Evolutionary conservation across 2,113 vertebrate genomes (phyloP), one percentile per base, ranked within the genome.

Genomic region (Brachionichthys hirsutus): DNA sequence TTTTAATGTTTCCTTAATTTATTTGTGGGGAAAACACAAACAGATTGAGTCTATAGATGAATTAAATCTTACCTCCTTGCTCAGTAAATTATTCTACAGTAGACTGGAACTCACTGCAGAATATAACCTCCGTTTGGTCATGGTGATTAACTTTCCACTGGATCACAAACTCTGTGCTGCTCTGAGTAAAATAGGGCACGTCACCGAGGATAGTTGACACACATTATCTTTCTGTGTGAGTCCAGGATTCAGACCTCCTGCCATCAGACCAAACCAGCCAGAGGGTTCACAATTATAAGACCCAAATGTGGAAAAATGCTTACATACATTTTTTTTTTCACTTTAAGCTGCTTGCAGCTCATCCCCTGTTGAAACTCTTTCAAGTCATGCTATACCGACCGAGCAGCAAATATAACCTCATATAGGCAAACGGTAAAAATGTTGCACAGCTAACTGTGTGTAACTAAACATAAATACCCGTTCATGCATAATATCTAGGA

Each of bases 161-260:
- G 66, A 62, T 59, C 46, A 45, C 40, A 65, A 65, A 73, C 62
- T 73, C 53, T 67, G 57, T 66, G 19, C 54, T 40, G 38, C 49
- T 74, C 60, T 62, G 34, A 54, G 50, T 35, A 60, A 81, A 80
- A 34, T 66, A 47, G 82, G 73, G 71, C 76, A 80, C 63, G 76
- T 77, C 82, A 77, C 76, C n/a, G n/a, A 80, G 70, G 79, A 85
- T 57, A 70, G 44, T 50, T 67, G 76, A 73, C 82, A 80, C 79
- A 73, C 44, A 74, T 81, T 72, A 59, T 45, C 45, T 38, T 19
- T 67, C 18, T 49, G 47, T 51, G 20, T 51, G 50, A 11, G 15
- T 42, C 14, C 35, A 62, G 19, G 54, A 71, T 40, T 47, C 44
- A 78, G 66, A 46, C 54, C 30, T 76, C 15, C 67, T 54, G 40